Base-by-base conservation (phyloP, 2,113 vertebrate genomes). In the Pandion haliaetus region DNA sequence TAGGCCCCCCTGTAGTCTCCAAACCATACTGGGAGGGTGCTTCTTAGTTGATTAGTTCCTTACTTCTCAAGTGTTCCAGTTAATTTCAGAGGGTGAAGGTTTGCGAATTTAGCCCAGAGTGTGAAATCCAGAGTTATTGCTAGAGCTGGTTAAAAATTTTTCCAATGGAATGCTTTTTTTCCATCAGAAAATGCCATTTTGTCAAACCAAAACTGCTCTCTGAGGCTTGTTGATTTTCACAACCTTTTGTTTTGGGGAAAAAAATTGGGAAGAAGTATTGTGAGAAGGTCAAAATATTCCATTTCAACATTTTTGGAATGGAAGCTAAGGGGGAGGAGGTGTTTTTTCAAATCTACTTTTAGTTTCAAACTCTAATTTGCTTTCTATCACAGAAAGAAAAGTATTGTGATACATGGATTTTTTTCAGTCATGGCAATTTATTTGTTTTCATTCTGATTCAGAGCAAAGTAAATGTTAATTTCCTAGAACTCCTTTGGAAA, bases 221-320 rank as follows among this genome's bases (percentile, higher is more conserved):
- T 88, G 76, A 95, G 94, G 93, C 84, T 93, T 97, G 93, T 63
- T 89, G 89, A 95, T 97, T 97, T 96, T 96, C 95, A 97, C 91
- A 96, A 97, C 84, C 93, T 97, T 95, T 95, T 95, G 94, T 96
- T 96, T 97, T 63, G 88, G 95, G 86, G 52, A 23, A 85, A 91
- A 77, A 90, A 82, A 47, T 32, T 19, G 74, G 87, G 91, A 95
- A 96, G 84, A 93, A 88, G 78, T 95, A 88, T 91, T 95, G 78
- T 83, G 94, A 96, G 89, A 97, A 97, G 97, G 96, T 97, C 96
- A 97, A 94, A 97, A 91, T 93, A 96, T 97, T 97, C 95, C 94
- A 91, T 97, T 97, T 96, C 91, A 92, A 88, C 93, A 97, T 77
- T 62, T 91, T 86, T 94, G 62, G 72, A 86, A 78, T 82, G 26